Percentiles rank a stretch among this genome's conserved stretches.
These are phyloP conservation scores for Oryctolagus cuniculus DNA, from an alignment of 2,113 vertebrate genomes.

Conservation along the genomic window DNA sequence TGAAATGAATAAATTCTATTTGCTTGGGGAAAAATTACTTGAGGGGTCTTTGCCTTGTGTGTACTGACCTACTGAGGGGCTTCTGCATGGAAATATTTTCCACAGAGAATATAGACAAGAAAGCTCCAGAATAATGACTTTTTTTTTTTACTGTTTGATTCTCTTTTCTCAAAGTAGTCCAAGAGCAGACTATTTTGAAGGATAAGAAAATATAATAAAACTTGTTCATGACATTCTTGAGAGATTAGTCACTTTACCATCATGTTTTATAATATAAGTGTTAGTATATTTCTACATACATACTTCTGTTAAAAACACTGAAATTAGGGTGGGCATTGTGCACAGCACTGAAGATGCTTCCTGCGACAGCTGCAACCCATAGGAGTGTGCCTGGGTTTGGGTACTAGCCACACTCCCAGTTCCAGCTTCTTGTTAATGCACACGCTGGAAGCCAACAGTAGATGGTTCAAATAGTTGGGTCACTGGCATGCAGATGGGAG, in stretches of 20 bases:
- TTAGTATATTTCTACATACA: background rate
- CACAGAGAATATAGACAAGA: background rate
- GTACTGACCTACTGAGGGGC: background rate
- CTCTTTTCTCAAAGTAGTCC: background rate
- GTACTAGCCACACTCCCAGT: too few relatives aligned
- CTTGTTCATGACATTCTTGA: background rate
- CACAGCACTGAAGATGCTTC: too few relatives aligned
- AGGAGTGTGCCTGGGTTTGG: too few relatives aligned
- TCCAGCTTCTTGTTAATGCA: too few relatives aligned
- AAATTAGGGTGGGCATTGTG: background rate
- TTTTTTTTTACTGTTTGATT: background rate
- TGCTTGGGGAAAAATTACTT: background rate
- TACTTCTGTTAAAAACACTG: background rate
- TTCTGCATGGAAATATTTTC: background rate
- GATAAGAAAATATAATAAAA: background rate
- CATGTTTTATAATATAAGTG: background rate
- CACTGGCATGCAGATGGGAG: too few relatives aligned
- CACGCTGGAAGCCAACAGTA: too few relatives aligned
- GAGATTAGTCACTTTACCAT: background rate
- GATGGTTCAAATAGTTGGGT: too few relatives aligned
- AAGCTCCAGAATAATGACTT: background rate
- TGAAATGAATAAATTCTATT: background rate
- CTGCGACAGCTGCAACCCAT: too few relatives aligned
- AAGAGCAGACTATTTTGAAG: background rate
- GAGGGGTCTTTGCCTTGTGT: background rate